Percentiles rank a stretch among this genome's conserved stretches.
Evolutionary conservation across 64 coral and sea anemone genomes (phyloP).

Genomic region (Actinia equina): DNA sequence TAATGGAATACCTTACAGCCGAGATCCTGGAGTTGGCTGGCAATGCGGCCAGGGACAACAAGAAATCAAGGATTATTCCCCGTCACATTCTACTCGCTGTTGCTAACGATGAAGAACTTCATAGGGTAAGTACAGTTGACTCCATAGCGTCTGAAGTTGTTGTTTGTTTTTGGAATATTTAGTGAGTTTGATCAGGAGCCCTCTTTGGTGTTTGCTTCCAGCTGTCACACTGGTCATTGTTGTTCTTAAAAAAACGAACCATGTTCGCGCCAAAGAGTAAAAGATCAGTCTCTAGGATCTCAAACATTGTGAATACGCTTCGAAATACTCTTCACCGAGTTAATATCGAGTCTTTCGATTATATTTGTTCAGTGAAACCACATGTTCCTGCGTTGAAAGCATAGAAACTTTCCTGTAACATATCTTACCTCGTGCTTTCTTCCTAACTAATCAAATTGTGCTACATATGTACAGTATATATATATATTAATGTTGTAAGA

Average conservation of each 20-base stretch:
- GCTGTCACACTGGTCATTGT: conserved; percentile 11
- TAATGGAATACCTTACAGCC: conserved; percentile 97
- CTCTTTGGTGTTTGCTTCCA: not conserved
- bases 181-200: not conserved
- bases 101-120: conserved; percentile 97
- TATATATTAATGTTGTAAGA: not conserved
- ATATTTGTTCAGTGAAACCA: not conserved
- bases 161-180: not conserved
- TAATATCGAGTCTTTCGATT: not conserved
- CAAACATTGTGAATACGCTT: not conserved
- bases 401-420: not conserved
- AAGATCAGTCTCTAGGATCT: not conserved
- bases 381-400: not conserved
- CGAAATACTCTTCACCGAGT: not conserved
- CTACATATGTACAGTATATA: not conserved
- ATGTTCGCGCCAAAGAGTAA: not conserved
- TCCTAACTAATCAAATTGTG: not conserved
- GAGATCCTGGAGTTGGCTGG: conserved; percentile 96
- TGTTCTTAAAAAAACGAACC: not conserved
- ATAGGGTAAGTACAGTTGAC: conserved; percentile 56
- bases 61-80: conserved; percentile 89
- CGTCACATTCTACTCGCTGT: conserved; percentile 94
- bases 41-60: conserved; percentile 94
- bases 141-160: not conserved
- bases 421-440: not conserved